Conservation (phyloP, 1,140 invertebrate genomes). For the Cepaea nemoralis region DNA sequence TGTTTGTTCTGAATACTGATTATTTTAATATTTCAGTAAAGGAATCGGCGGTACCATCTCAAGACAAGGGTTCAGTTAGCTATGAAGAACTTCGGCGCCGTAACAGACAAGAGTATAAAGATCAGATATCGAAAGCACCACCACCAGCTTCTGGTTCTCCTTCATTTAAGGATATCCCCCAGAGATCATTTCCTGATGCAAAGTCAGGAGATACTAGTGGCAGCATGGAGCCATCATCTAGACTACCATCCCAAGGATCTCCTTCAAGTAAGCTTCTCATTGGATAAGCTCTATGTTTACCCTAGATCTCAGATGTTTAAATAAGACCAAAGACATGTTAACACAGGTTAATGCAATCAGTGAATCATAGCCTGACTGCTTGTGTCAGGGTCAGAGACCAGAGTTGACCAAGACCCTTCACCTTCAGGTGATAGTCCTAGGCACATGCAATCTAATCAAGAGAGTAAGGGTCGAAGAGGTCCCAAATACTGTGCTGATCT, state of each 20-base stretch:
- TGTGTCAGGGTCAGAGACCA: too few relatives aligned
- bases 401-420: too few relatives aligned
- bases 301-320: too few relatives aligned
- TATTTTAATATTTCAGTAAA: slow-evolving; percentile 26
- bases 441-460: too few relatives aligned
- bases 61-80: slow-evolving; percentile 29
- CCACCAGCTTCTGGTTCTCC: slow-evolving; percentile 11
- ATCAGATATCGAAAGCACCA: neutral
- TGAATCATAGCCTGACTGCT: too few relatives aligned
- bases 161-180: slow-evolving; percentile 23
- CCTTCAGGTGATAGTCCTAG: too few relatives aligned
- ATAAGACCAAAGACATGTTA: too few relatives aligned
- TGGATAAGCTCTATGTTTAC: too few relatives aligned
- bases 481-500: too few relatives aligned
- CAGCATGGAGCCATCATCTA: neutral
- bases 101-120: slow-evolving; percentile 37
- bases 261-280: slow-evolving; percentile 36
- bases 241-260: slow-evolving; percentile 19
- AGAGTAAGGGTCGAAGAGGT: too few relatives aligned
- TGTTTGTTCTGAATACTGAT: too few relatives aligned
- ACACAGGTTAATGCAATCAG: too few relatives aligned
- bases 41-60: neutral
- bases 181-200: slow-evolving; percentile 26
- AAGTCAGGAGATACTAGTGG: neutral
- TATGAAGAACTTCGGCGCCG: slow-evolving; percentile 35